Base-by-base conservation (phyloP, 1,140 invertebrate species). In the Brachionus paranguensis region DNA sequence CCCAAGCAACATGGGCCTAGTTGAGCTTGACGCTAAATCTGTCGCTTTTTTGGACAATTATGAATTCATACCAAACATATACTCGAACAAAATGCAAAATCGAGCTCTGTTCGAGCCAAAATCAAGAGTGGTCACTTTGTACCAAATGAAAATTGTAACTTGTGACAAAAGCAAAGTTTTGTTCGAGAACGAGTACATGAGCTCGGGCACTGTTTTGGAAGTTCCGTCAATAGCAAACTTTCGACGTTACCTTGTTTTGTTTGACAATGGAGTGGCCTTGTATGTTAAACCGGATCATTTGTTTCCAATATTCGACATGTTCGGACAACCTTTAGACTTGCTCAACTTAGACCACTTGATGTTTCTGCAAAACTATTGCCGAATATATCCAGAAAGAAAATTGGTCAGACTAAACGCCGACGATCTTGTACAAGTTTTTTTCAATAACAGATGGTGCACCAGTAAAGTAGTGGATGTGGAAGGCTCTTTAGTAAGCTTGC, bases 31-130 rank as follows among this genome's bases (percentile, higher is more conserved):
- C n/a, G 33, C 78, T 20, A 81, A 60, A 68, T 81, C 37, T 20
- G 8, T 81, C 3, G 78, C 78, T 11, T 81, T 64, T 81, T 68
- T 81, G 14, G 64, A 68, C 53, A 68, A 68, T 68, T 81, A 81
- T 65, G 78, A 81, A 64, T 60, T 27, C 12, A 43, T 81, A 29
- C 78, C 53, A 29, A 64, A 43, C 11, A 68, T 60, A 0, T 45
- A 55, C 11, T 33, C 41, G 4, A 81, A 81, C 27, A 43, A 45
- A 11, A 60, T 64, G 1, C 37, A 20, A 14, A 81, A 81, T 17
- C 17, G n/a, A 60, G 64, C 37, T 12, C 14, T 81, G 1, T 68
- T 81, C 17, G 37, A 43, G 29, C 50, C 64, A 33, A 60, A 47
- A 41, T 81, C 78, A 5, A 60, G 78, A 64, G 53, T 81, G 11